Base-by-base conservation (phyloP, 2,113 vertebrate genomes). In the Desmodus rotundus region DNA sequence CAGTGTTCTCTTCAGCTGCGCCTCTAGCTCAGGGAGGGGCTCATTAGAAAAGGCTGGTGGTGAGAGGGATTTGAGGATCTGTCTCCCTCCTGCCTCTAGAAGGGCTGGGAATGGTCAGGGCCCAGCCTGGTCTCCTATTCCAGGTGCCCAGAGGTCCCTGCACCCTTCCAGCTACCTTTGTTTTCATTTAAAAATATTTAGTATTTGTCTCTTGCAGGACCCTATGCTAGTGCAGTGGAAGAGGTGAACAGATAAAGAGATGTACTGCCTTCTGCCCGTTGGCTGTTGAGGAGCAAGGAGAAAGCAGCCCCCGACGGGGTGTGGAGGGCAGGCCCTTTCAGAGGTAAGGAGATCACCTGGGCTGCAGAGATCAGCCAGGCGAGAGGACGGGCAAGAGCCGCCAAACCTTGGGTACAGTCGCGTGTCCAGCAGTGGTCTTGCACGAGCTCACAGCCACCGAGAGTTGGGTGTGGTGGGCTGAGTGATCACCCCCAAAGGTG, bases 231-330 rank as follows among this genome's bases (percentile, higher is more conserved):
- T 3, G 2, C 70, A 7, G 5, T 0, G 8, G 22, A 67, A n/a
- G 47, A n/a, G 8, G 45, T 14, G 22, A 45, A 28, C 54, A 45
- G 6, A 52, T 14, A 36, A 33, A 20, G 31, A 58, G 80, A 6
- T 5, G 5, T 19, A 12, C 11, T 2, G 38, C 20, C 13, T 56
- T n/a, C n/a, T n/a, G n/a, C n/a, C n/a, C n/a, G n/a, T 0, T 36
- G 31, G 43, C 24, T 74, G 20, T 19, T 10, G 52, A 8, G 19
- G 31, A 82, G 26, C 36, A 4, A 33, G n/a, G 38, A 61, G 9
- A 22, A 43, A 43, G 68, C 31, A 47, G 68, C 24, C 31, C 3
- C 3, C 0, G 54, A 14, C 1, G 1, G 1, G 16, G 22, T 0
- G 10, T 3, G 5, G 28, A 36, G 22, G 38, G 12, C 28, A 47